A percentile compares a stretch with the other conserved stretches of the same genome.
These are phyloP conservation scores for Hermatobates lingyangjiaoensis DNA, from an alignment of 1,140 invertebrate genomes.

Conservation along the genomic window DNA sequence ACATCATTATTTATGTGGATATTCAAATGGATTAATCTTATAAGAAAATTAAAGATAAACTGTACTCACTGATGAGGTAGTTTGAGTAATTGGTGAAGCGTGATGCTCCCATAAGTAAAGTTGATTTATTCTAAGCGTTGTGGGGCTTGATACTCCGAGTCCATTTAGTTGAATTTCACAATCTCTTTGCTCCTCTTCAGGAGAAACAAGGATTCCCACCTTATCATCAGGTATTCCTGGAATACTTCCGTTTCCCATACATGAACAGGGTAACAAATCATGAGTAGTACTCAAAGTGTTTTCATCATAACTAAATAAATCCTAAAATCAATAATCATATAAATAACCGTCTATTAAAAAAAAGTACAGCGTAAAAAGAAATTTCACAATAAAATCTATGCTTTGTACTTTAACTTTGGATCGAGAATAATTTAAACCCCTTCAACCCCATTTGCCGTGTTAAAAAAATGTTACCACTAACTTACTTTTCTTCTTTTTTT, in stretches of 20 bases:
- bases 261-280: conserved; percentile 15
- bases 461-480: too few species aligned
- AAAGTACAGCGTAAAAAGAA: background rate
- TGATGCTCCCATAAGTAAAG: conserved; percentile 20
- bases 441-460: too few species aligned
- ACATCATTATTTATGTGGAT: too few species aligned
- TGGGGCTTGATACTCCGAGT: background rate
- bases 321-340: conserved; percentile 11
- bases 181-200: conserved; percentile 1
- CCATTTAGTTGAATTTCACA: conserved; percentile 8
- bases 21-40: too few species aligned
- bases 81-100: conserved; percentile 2
- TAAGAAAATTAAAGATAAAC: too few species aligned
- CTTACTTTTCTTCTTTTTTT: too few species aligned
- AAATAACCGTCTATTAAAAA: background rate
- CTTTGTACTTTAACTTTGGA: too few species aligned
- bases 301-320: conserved; percentile 16
- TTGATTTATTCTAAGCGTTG: conserved; percentile 16
- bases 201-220: too few species aligned
- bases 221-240: background rate
- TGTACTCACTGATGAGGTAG: too few species aligned
- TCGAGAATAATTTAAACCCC: too few species aligned
- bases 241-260: conserved; percentile 15
- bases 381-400: background rate
- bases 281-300: conserved; percentile 15